Evolutionary conservation across 2,113 vertebrate genomes (phyloP), one percentile per base, ranked within the genome.

Genomic region (Spilogale gracilis): DNA sequence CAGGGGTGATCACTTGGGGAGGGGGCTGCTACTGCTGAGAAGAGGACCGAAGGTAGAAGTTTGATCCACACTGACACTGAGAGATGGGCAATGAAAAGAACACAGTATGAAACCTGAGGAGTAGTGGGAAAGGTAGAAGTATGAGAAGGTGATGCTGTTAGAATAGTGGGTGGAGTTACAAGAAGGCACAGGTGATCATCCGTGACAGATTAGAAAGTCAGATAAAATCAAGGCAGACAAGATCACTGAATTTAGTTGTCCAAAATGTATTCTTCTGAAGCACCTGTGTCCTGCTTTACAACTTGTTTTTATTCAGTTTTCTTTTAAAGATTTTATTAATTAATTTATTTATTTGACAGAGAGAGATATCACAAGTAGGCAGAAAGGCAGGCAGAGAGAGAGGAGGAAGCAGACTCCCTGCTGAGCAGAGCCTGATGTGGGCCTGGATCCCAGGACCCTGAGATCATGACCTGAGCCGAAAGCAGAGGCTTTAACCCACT

Each of bases 131-230:
- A 74, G 56, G 14, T 76, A 83, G 58, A 88, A 76, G 56, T 67
- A 58, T 65, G 7, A 76, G 67, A 96, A 50, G 10, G 7, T 60
- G 67, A 20, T 83, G 18, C 32, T 5, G 0, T 73, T 38, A 87
- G 76, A 92, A 76, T 74, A 56, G 58, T 32, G 13, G 12, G 56
- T 65, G 65, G 50, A 69, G 48, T 94, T 82, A 92, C 48, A 67
- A 32, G 58, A 88, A 67, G 38, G 38, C 48, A 74, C 52, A 52
- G 14, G 80, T 67, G 12, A 87, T 74, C 12, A 27, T 79, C 45
- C 45, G 32, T 61, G 74, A n/a, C 71, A 85, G 65, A 86, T 85
- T 69, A 96, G 45, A 86, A 91, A 73, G 63, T 86, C 38, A 60
- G 11, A 74, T 74, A 63, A 38, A 94, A 21, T 87, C 38, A 86